Base-by-base conservation (phyloP, 2,797 vertebrate species). In the Siniperca obscura region DNA sequence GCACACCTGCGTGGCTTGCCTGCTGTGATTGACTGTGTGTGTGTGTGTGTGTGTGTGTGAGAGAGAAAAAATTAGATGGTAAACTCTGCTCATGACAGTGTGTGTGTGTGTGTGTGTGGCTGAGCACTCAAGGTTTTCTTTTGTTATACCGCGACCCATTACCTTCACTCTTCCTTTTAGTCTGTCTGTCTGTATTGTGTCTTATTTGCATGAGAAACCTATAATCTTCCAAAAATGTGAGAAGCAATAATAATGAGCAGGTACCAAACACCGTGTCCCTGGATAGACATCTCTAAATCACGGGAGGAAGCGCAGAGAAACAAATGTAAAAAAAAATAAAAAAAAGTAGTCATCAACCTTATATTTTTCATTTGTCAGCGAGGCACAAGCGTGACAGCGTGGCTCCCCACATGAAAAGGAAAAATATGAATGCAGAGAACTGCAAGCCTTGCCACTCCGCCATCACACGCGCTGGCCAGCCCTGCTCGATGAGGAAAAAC, bases 331-430 rank as follows among this genome's bases (percentile, higher is more conserved):
- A 30, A 30, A 30, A 30, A 30, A 30, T 3, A 36, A 5, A 64
- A 81, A 76, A 80, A 86, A 88, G 56, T 57, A 34, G 86, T 91
- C 87, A 83, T 80, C 87, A 74, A 34, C 67, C 66, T 81, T 70
- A 60, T 76, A 84, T 83, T 85, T 89, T 84, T 81, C 84, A 90
- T 91, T 89, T 90, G 86, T 91, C 90, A 90, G 86, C n/a, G 77
- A 88, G 90, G 82, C 89, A 72, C 38, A 22, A 80, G 89, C 78
- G 59, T 89, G 90, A 90, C 84, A 52, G 56, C 62, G 13, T 71
- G 8, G 36, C 77, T 78, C 67, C 57, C 66, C 61, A 56, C 76
- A 68, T 74, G 80, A 77, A 87, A 71, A 77, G 56, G 64, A 25
- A 44, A 73, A 84, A 89, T 52, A 38, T 48, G 71, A 84, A 84